Evolutionary conservation across 2,113 vertebrate species (phyloP), one percentile per base, ranked within the genome.

Genomic region (Corythoichthys intestinalis): DNA sequence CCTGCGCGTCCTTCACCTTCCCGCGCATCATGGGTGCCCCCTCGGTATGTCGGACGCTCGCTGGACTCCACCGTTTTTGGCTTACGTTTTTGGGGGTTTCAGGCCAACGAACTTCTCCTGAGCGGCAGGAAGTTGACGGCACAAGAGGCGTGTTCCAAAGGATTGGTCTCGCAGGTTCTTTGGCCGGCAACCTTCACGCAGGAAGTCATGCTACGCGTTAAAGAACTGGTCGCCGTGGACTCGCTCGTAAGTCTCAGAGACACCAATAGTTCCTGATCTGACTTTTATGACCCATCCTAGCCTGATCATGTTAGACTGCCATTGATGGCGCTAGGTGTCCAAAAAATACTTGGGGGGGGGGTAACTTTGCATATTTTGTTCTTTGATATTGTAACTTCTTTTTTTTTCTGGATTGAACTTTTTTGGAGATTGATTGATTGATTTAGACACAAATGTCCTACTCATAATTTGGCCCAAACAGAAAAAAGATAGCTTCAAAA

Each of bases 41-140:
- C 57, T 95, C 97, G 86, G 97, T 99, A 79, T 95, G 96, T 96
- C 49, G 15, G 1, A 35, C 8, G 5, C 37, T 34, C 17, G 37
- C 11, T 57, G n/a, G 15, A 4, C 15, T 4, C 2, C 4, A 5
- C 44, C 13, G 15, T 6, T 38, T 7, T 37, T 14, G 28, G 7
- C 54, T 17, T 8, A n/a, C 4, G 9, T 2, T 39, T 49, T 5
- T 38, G 53, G 44, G 61, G 0, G 38, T 10, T 63, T 65, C 68
- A 99, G 97, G 97, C 97, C n/a, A 98, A 94, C 74, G 97, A 99
- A 86, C 94, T 98, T 94, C 88, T 98, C 73, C 93, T 99, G 71
- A 95, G 96, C 28, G 95, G 95, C 69, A 94, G 97, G 85, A 99
- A 98, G 89, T 38, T 99, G 88, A 99, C 97, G 0, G 97, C 97